Percentiles rank a stretch among this genome's conserved stretches.
Evolutionary conservation across 2,888 invertebrate species (phyloP).

Genomic region (Rhagonycha lutea): DNA sequence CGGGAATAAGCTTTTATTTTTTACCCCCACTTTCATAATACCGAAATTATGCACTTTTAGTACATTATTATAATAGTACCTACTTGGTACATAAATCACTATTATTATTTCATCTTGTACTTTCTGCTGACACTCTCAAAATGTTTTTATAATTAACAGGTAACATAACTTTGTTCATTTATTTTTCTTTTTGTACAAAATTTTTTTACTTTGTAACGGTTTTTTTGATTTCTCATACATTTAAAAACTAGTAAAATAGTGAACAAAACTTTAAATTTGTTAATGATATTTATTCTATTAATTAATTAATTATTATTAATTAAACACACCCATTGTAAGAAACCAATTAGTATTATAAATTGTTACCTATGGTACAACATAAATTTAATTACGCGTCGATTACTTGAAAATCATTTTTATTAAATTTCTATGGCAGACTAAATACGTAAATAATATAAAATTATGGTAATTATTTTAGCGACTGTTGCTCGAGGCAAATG

Average conservation of each 20-base stretch:
- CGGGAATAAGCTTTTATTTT: no score
- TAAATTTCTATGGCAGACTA: not conserved
- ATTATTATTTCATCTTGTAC: no score
- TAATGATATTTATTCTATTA: not conserved
- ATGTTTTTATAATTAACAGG: no score
- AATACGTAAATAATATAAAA: not conserved
- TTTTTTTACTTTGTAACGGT: no score
- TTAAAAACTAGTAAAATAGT: no score
- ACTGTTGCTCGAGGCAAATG: not conserved
- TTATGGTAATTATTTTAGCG: not conserved
- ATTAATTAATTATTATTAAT: not conserved
- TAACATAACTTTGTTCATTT: no score
- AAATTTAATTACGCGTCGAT: not conserved
- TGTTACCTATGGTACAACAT: not conserved
- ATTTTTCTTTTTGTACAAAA: no score
- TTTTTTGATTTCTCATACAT: not conserved
- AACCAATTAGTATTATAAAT: not conserved
- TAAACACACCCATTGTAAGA: not conserved
- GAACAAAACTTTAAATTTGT: not conserved
- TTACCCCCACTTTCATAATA: no score
- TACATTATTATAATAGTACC: no score
- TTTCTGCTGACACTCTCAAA: no score
- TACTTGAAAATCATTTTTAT: not conserved
- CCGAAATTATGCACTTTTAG: no score
- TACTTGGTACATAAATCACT: no score